A percentile compares a stretch with the other conserved stretches of the same genome.
Conservation (phyloP, 2,797 vertebrate species). For the Sitta carolinensis region DNA sequence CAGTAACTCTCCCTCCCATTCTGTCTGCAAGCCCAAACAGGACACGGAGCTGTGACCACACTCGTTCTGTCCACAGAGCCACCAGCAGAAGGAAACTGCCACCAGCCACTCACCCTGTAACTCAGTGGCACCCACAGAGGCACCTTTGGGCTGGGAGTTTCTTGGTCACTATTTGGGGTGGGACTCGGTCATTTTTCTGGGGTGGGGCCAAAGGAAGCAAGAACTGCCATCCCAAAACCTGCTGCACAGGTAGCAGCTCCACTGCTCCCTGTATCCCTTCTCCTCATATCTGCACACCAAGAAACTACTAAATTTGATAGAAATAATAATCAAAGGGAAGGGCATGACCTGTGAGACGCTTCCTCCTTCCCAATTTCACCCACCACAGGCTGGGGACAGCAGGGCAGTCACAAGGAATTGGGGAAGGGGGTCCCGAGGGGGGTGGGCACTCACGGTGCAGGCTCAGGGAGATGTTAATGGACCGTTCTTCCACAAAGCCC, state of each 20-base stretch:
- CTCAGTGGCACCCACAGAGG: background rate
- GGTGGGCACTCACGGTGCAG: constrained; percentile 88
- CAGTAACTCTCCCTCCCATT: background rate
- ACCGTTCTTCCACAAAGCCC: constrained; percentile 84
- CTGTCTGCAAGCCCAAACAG: background rate
- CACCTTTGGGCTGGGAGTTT: background rate
- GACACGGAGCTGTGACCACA: background rate
- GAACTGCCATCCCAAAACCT: fast-evolving
- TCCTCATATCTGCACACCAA: background rate
- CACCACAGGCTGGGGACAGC: background rate
- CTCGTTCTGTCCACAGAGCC: fast-evolving
- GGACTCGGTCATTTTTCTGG: background rate
- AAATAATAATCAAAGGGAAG: background rate
- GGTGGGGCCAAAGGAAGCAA: background rate
- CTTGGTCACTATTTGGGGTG: background rate
- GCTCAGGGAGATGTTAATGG: constrained; percentile 95
- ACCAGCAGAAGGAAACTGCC: background rate
- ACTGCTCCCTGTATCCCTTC: fast-evolving
- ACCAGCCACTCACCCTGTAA: background rate
- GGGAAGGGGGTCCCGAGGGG: background rate
- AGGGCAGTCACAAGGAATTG: fast-evolving
- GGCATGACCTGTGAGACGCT: background rate
- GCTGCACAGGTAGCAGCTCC: fast-evolving
- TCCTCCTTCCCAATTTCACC: background rate
- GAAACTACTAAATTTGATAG: background rate